Evolutionary conservation across 2,113 vertebrate species (phyloP), one percentile per base, ranked within the genome.

Genomic region (Isichthys henryi): DNA sequence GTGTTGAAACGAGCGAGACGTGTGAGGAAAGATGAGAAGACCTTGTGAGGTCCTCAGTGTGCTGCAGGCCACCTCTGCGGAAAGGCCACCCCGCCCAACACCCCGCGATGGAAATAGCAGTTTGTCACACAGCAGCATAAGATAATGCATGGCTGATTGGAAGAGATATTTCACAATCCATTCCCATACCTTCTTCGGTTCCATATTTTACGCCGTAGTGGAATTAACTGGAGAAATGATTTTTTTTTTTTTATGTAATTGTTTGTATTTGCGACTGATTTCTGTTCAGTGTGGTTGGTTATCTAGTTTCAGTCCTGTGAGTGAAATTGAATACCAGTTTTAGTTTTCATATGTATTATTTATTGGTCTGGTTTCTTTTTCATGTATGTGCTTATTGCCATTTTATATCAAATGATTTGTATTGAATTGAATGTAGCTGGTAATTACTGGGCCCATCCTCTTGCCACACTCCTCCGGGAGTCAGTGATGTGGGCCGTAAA

Each of bases 401-500:
- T 80, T 5, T 80, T 80, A 19, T 19, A 17, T 43, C 74, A 39
- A 31, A 80, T 43, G 74, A 80, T 43, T 39, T 39, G 31, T 39
- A 43, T 39, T 80, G 74, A 80, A 80, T 17, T 80, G 35, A 80
- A 80, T 80, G 74, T 80, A 43, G 43, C 17, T 39, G 35, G 35
- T 80, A 80, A 80, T 80, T 80, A 80, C 74, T 19, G 74, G 74
- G 74, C n/a, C 74, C 74, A 80, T 80, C 70, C 70, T 17, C 3
- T 17, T 77, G 8, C 43, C 45, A 46, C 19, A 58, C 19, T 9
- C 39, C 52, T 21, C 56, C 27, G 0, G 90, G 91, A 15, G 88
- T 90, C 77, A 88, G 87, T 86, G 90, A 46, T 92, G 31, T 91
- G 85, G 88, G 62, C 50, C 48, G 90, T 39, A 92, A 92, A 92